Evolutionary conservation across 2,888 invertebrate species (phyloP).

Genomic region (Drosophila quinaria): DNA sequence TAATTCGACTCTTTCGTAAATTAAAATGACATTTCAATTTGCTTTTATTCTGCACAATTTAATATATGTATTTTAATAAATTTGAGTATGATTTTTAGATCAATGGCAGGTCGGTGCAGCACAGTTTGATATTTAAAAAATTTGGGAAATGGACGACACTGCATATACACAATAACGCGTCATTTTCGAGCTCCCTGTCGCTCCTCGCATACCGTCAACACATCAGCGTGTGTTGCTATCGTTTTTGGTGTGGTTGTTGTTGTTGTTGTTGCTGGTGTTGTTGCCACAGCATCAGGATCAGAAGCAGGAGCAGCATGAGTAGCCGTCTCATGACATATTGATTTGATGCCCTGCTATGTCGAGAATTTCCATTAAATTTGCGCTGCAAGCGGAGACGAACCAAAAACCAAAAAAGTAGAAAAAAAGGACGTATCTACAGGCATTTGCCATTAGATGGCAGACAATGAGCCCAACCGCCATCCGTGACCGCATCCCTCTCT

Average conservation of each 20-base stretch:
- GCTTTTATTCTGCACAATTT: too few relatives aligned
- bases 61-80: neutral
- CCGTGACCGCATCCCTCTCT: conserved; percentile 23
- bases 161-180: conserved; percentile 72
- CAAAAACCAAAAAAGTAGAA: conserved; percentile 4
- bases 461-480: conserved; percentile 56
- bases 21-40: too few relatives aligned
- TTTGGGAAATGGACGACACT: conserved; percentile 45
- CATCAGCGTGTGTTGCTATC: conserved; percentile 51
- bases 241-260: conserved; percentile 1
- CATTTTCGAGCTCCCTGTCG: conserved; percentile 36
- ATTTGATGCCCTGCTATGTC: conserved; percentile 79
- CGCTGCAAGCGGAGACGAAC: conserved; percentile 45
- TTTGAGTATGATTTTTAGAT: conserved; percentile 7
- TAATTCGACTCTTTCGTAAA: too few relatives aligned
- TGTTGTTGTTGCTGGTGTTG: conserved; percentile 17
- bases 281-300: conserved; percentile 46
- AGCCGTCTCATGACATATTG: conserved; percentile 79
- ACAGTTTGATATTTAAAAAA: conserved; percentile 21
- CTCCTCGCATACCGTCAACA: conserved; percentile 54
- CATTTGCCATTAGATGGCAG: conserved; percentile 75
- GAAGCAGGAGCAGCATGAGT: conserved; percentile 25
- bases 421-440: conserved; percentile 56
- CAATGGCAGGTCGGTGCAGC: conserved; percentile 6
- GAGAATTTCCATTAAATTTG: conserved; percentile 79